Conservation (phyloP, 1,140 invertebrate species). For the Kradibia gibbosae region DNA sequence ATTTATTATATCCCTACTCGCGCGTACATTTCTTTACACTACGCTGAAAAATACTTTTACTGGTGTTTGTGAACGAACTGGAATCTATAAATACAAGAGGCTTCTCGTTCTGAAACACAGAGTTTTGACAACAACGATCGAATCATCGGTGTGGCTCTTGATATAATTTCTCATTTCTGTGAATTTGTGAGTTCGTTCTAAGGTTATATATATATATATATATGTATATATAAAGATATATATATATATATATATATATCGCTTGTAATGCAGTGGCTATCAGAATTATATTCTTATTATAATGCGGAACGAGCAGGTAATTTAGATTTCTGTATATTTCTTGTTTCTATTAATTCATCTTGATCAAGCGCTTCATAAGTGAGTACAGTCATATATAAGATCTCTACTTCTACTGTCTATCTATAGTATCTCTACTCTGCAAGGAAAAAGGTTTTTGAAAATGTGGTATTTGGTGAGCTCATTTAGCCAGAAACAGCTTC, state of each 20-base stretch:
- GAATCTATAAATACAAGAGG: slow-evolving; percentile 49
- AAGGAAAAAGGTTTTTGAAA: slow-evolving; percentile 12
- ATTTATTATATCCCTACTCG: slow-evolving; percentile 46
- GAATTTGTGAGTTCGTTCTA: too few species aligned
- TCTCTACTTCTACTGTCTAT: too few species aligned
- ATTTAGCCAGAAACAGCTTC: background rate
- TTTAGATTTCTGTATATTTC: background rate
- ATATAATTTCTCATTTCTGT: background rate
- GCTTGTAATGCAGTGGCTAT: slow-evolving; percentile 1
- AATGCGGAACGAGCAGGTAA: slow-evolving; percentile 49
- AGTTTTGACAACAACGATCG: slow-evolving; percentile 17
- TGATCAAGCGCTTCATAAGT: background rate
- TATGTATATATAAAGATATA: too few species aligned
- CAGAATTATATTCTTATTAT: slow-evolving; percentile 45
- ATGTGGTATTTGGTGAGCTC: background rate
- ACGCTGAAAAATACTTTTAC: slow-evolving; percentile 17
- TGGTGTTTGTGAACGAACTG: slow-evolving; percentile 30
- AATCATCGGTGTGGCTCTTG: background rate
- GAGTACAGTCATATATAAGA: too few species aligned
- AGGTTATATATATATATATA: too few species aligned
- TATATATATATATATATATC: too few species aligned
- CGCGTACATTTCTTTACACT: background rate
- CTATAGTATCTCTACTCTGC: too few species aligned
- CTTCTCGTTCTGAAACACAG: slow-evolving; percentile 1
- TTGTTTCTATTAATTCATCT: background rate